A percentile compares a stretch with the other conserved stretches of the same genome.
Conservation (phyloP, 2,113 vertebrate genomes). For the Cyanoliseus patagonus region DNA sequence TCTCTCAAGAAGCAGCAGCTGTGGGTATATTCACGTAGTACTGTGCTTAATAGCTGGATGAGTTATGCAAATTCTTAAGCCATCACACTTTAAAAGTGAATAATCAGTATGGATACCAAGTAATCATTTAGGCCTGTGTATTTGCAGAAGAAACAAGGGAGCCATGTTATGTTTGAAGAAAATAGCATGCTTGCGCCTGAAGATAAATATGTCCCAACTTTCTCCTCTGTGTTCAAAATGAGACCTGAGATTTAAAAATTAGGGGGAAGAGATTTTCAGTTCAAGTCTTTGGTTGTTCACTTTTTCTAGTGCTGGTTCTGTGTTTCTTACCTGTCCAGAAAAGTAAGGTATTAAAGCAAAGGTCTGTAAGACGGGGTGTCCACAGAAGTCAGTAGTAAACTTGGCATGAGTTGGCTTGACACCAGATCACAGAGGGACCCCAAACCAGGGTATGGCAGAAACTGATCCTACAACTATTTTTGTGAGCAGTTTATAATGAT, state of each 20-base stretch:
- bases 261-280: neutral
- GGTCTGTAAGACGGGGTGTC: neutral
- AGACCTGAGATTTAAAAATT: neutral
- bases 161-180: neutral
- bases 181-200: neutral
- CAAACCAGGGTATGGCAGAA: neutral
- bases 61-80: neutral
- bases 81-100: neutral
- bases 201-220: rapidly evolving
- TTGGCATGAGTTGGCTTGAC: neutral
- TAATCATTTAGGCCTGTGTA: neutral
- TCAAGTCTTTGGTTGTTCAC: rapidly evolving
- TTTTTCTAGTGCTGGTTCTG: neutral
- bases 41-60: neutral
- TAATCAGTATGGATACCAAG: neutral
- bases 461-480: rapidly evolving
- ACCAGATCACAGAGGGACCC: neutral
- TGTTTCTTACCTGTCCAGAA: neutral
- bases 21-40: neutral
- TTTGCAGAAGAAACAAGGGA: neutral
- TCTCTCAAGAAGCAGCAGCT: neutral
- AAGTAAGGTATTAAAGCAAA: neutral
- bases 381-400: neutral
- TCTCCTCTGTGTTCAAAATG: rapidly evolving
- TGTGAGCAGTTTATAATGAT: neutral